Percentiles rank a stretch among this genome's conserved stretches.
phyloP scores from a whole-genome alignment of 1,140 invertebrate genomes.

The Rhagoletis pomonella region DNA sequence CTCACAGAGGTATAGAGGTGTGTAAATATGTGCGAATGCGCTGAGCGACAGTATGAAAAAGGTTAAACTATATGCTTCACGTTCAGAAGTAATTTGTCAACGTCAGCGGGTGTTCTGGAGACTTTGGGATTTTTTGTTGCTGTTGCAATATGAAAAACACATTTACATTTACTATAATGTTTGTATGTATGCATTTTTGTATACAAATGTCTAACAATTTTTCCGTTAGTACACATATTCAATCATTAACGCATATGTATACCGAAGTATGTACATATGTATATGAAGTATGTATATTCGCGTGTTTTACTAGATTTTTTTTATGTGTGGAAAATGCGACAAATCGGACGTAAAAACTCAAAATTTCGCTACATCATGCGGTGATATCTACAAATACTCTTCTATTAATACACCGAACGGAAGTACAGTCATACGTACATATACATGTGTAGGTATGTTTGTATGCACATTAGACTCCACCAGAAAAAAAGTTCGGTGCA shows the following conservation, averaged over 20 bases:
- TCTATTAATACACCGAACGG: conserved; percentile 16
- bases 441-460: neutral
- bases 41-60: neutral
- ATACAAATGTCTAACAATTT: neutral
- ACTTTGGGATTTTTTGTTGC: no score
- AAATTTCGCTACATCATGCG: neutral
- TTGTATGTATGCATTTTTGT: neutral
- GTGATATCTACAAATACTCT: neutral
- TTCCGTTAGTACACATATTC: neutral
- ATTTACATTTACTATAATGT: conserved; percentile 23
- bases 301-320: neutral
- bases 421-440: neutral
- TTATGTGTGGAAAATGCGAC: neutral
- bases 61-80: neutral
- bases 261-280: no score
- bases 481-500: no score
- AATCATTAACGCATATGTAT: neutral
- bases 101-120: neutral
- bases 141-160: neutral
- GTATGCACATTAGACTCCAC: neutral
- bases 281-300: neutral
- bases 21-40: neutral
- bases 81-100: conserved; percentile 40
- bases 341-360: conserved; percentile 13
- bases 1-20: neutral